These are phyloP conservation scores for Drosophila seclusa DNA, from an alignment of 2,888 invertebrate genomes.

Conservation along the genomic window DNA sequence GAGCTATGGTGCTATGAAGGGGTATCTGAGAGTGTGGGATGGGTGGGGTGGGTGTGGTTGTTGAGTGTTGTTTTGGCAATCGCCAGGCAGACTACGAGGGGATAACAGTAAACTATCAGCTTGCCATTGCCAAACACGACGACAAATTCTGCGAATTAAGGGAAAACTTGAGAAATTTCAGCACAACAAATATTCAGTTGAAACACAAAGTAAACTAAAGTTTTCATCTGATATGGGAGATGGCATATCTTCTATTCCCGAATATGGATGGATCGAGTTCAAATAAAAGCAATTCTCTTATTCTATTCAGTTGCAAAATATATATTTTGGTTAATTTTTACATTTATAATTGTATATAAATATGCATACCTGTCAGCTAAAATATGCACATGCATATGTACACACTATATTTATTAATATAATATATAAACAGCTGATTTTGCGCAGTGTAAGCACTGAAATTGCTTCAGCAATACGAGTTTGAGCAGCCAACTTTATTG, in stretches of 20 bases:
- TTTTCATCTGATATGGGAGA: background rate
- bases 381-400: background rate
- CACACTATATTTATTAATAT: background rate
- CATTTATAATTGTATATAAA: background rate
- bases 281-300: background rate
- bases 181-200: background rate
- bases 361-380: background rate
- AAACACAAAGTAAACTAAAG: background rate
- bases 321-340: background rate
- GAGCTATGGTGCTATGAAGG: too few relatives aligned
- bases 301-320: background rate
- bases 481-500: conserved; percentile 27
- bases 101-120: background rate
- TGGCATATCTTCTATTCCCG: background rate
- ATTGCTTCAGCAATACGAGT: conserved; percentile 22
- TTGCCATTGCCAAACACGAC: conserved; percentile 9
- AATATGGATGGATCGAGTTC: background rate
- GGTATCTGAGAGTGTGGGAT: background rate
- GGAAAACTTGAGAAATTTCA: background rate
- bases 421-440: conserved; percentile 2
- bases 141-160: background rate
- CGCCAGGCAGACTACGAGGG: background rate
- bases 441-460: conserved; percentile 12
- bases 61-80: conserved; percentile 18
- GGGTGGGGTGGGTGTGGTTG: background rate